These are phyloP conservation scores for Malurus alboscapulatus DNA, from an alignment of 2,113 vertebrate genomes.

Conservation along the genomic window DNA sequence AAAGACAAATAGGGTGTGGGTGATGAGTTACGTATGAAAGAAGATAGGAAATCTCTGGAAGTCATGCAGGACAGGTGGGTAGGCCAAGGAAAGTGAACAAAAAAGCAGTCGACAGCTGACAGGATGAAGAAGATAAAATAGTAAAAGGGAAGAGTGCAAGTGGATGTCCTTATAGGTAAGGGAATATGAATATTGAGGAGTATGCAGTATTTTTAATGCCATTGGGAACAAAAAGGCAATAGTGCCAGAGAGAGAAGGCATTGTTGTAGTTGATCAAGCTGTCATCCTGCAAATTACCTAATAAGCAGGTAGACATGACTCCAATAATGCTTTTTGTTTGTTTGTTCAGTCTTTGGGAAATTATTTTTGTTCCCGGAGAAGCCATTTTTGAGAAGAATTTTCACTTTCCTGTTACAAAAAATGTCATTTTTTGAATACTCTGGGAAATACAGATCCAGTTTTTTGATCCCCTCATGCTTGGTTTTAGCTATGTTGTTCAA, in stretches of 20 bases:
- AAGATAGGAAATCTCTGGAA: conserved; percentile 32
- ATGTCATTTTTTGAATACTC: neutral
- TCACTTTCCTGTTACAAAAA: neutral
- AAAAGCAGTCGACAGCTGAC: neutral
- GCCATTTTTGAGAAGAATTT: neutral
- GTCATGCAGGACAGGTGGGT: neutral
- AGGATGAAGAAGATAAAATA: neutral
- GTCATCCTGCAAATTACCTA: neutral
- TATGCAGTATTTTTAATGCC: neutral
- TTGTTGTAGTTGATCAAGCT: neutral
- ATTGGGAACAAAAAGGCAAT: neutral
- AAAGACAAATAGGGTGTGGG: conserved; percentile 40
- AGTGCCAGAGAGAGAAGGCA: neutral
- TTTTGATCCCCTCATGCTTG: neutral
- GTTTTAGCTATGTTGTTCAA: neutral
- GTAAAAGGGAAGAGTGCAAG: neutral
- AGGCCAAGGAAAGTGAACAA: neutral
- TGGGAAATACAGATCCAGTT: neutral
- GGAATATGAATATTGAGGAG: neutral
- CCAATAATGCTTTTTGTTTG: neutral
- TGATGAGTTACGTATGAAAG: neutral
- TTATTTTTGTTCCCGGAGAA: neutral
- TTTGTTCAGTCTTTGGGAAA: neutral
- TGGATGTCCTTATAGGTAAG: neutral
- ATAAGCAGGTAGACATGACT: neutral